Evolutionary conservation across 2,113 vertebrate genomes (phyloP).

Genomic region (Dunckerocampus dactyliophorus): DNA sequence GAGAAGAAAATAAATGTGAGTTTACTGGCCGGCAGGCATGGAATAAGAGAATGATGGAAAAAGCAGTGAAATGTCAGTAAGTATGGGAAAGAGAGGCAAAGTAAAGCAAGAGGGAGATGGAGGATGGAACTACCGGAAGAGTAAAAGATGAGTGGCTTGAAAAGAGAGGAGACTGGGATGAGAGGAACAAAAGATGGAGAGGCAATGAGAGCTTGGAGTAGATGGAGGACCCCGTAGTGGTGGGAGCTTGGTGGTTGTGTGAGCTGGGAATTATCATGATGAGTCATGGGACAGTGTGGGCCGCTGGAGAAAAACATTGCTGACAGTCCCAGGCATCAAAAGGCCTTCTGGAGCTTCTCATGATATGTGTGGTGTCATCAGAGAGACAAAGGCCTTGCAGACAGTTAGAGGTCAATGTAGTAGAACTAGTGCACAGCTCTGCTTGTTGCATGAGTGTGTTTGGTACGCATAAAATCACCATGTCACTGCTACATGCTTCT

Average conservation of each 20-base stretch:
- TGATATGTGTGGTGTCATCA: constrained; percentile 27
- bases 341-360: constrained; percentile 42
- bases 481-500: too few species aligned
- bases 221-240: constrained; percentile 18
- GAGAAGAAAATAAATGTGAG: constrained; percentile 31
- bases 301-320: constrained; percentile 40
- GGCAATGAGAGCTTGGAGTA: constrained; percentile 2
- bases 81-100: background rate
- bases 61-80: constrained; percentile 5
- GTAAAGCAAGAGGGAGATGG: background rate
- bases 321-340: constrained; percentile 42
- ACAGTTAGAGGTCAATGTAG: constrained; percentile 41
- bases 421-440: constrained; percentile 31
- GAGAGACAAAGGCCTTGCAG: constrained; percentile 20
- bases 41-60: constrained; percentile 31
- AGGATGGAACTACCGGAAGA: background rate
- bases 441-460: background rate
- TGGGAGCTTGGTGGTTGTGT: constrained; percentile 1
- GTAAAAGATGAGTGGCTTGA: constrained; percentile 16
- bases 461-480: background rate
- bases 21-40: constrained; percentile 26
- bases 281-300: constrained; percentile 48
- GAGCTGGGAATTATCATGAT: constrained; percentile 9
- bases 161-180: constrained; percentile 10
- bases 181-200: constrained; percentile 10